phyloP scores from a whole-genome alignment of 2,888 invertebrate species.

The Cheilosia vulpina region DNA sequence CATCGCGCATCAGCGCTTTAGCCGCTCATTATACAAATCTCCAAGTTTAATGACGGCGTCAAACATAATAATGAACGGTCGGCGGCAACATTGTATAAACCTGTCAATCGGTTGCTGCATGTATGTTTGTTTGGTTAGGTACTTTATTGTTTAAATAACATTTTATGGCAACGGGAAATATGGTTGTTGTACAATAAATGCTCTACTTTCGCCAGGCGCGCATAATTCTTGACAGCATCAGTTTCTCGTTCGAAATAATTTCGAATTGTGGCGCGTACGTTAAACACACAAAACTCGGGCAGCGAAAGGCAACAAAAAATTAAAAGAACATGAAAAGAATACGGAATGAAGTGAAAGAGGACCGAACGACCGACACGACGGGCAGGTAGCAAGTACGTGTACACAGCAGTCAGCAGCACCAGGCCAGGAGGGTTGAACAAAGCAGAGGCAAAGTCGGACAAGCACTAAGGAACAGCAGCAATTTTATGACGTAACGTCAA shows the following conservation, averaged over 20 bases:
- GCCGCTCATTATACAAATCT: neutral
- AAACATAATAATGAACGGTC: conserved; percentile 10
- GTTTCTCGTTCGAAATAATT: conserved; percentile 10
- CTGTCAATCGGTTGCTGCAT: conserved; percentile 41
- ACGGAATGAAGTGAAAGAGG: conserved; percentile 7
- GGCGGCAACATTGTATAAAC: conserved; percentile 29
- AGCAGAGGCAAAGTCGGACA: neutral
- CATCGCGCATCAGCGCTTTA: neutral
- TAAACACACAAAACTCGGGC: conserved; percentile 48
- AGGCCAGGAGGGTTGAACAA: neutral
- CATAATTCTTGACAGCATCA: conserved; percentile 78
- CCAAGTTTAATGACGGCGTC: neutral
- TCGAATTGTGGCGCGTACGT: conserved; percentile 36
- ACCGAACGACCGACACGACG: neutral
- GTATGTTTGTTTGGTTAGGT: conserved; percentile 35
- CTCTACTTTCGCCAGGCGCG: conserved; percentile 84
- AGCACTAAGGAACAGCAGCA: conserved; percentile 13
- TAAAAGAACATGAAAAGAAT: conserved; percentile 35
- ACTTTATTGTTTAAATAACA: conserved; percentile 68
- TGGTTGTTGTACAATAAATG: conserved; percentile 83
- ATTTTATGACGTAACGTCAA: conserved; percentile 38
- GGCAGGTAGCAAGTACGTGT: neutral
- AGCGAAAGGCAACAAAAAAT: conserved; percentile 52
- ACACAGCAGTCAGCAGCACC: neutral
- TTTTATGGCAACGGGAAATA: conserved; percentile 63